These are phyloP conservation scores for Macrotus californicus DNA, from an alignment of 2,113 vertebrate genomes.

Conservation along the genomic window DNA sequence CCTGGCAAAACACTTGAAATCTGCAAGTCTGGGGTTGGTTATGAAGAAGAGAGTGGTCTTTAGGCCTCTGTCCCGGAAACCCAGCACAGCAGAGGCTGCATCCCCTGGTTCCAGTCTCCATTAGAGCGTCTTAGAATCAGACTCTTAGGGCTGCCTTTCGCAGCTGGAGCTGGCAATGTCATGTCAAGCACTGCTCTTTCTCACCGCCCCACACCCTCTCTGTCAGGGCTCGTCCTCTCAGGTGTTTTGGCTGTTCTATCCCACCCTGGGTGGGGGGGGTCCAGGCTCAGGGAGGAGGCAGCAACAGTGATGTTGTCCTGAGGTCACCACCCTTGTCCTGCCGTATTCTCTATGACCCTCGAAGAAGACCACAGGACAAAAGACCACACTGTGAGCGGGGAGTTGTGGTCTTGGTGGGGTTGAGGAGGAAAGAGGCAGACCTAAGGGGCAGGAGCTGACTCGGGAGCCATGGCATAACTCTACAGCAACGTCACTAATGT, in stretches of 20 bases:
- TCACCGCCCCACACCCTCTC: fast-evolving
- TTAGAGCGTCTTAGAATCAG: background rate
- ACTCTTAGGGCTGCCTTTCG: background rate
- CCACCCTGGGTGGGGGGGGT: background rate
- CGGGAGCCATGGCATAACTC: background rate
- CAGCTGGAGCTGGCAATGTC: background rate
- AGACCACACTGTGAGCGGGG: background rate
- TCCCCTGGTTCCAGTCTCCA: background rate
- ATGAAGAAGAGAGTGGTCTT: background rate
- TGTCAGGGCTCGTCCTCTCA: background rate
- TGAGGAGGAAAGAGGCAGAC: background rate
- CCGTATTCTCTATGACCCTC: background rate
- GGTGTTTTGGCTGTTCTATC: background rate
- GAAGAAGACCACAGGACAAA: background rate
- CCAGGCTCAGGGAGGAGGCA: background rate
- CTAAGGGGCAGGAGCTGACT: background rate
- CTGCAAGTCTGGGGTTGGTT: background rate
- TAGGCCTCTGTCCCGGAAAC: background rate
- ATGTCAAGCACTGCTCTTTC: background rate
- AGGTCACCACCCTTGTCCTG: background rate
- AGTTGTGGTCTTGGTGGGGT: background rate
- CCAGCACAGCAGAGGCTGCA: background rate
- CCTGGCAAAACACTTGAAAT: background rate
- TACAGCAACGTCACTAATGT: background rate
- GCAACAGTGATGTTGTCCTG: background rate